phyloP scores from a whole-genome alignment of 2,113 vertebrate genomes.

The Xyrauchen texanus region DNA sequence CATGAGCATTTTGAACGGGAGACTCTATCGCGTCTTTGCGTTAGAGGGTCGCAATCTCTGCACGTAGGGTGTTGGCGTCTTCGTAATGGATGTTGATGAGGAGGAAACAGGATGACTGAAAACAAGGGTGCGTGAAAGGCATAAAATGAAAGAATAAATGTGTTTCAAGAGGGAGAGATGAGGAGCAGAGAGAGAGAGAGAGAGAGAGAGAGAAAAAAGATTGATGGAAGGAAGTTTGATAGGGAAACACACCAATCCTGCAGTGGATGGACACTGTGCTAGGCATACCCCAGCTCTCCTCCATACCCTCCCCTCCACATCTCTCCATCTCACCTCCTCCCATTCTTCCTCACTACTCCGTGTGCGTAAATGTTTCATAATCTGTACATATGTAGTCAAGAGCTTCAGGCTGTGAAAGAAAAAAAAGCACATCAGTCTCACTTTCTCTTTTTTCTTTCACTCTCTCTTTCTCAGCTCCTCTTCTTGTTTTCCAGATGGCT shows the following conservation, averaged over 20 bases:
- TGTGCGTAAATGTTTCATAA: slow-evolving; percentile 62
- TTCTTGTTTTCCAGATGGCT: slow-evolving; percentile 17
- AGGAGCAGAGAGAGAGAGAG: neutral
- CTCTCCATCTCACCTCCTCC: slow-evolving; percentile 35
- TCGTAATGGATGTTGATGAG: slow-evolving; percentile 69
- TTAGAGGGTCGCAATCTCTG: too few species aligned
- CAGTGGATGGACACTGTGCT: neutral
- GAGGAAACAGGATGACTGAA: slow-evolving; percentile 43
- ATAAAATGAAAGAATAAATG: too few species aligned
- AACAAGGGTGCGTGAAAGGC: slow-evolving; percentile 28
- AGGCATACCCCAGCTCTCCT: slow-evolving; percentile 10
- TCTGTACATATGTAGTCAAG: slow-evolving; percentile 43
- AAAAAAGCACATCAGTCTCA: neutral
- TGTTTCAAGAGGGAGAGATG: neutral
- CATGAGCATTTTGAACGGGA: too few species aligned
- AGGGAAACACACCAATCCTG: neutral
- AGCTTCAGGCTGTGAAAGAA: slow-evolving; percentile 35
- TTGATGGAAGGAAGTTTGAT: neutral
- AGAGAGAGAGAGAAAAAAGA: neutral
- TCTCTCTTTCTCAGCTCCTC: slow-evolving; percentile 1
- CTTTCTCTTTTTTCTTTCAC: neutral
- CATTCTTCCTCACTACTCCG: slow-evolving; percentile 35
- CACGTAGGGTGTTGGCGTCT: slow-evolving; percentile 57
- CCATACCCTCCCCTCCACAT: neutral
- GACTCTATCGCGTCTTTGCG: too few species aligned